Conservation (phyloP, 2,888 invertebrate genomes). For the Himalopsyche tibetana region DNA sequence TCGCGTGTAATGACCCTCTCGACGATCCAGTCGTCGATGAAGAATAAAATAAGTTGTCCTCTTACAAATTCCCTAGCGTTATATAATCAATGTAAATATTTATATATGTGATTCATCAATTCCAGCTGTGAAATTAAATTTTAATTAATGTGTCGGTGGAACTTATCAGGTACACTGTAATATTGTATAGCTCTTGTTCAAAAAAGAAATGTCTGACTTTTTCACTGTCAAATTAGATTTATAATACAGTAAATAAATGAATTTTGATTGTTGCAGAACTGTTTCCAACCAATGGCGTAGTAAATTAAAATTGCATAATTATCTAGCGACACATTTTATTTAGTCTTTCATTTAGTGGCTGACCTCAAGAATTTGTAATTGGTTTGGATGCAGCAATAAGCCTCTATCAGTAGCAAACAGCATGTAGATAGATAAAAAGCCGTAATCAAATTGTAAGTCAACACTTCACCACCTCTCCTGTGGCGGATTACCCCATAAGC, state of each 20-base stretch:
- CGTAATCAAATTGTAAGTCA: too few relatives aligned
- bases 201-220: background rate
- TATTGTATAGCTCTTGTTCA: background rate
- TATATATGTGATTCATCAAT: slow-evolving; percentile 45
- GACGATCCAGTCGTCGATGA: slow-evolving; percentile 48
- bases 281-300: background rate
- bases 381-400: too few relatives aligned
- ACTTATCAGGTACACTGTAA: background rate
- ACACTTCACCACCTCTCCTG: too few relatives aligned
- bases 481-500: too few relatives aligned
- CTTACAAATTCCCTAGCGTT: background rate
- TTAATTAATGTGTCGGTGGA: background rate
- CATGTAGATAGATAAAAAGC: too few relatives aligned
- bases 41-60: slow-evolving; percentile 15
- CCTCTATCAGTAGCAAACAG: too few relatives aligned
- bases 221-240: background rate
- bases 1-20: slow-evolving; percentile 53
- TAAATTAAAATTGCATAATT: background rate
- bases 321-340: too few relatives aligned
- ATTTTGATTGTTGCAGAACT: background rate
- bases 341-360: too few relatives aligned
- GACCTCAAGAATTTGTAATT: too few relatives aligned
- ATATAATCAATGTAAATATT: slow-evolving; percentile 18
- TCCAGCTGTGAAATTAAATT: slow-evolving; percentile 38
- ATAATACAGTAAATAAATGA: background rate